Base-by-base conservation (phyloP, 1,140 invertebrate genomes). In the Drosophila rufa region DNA sequence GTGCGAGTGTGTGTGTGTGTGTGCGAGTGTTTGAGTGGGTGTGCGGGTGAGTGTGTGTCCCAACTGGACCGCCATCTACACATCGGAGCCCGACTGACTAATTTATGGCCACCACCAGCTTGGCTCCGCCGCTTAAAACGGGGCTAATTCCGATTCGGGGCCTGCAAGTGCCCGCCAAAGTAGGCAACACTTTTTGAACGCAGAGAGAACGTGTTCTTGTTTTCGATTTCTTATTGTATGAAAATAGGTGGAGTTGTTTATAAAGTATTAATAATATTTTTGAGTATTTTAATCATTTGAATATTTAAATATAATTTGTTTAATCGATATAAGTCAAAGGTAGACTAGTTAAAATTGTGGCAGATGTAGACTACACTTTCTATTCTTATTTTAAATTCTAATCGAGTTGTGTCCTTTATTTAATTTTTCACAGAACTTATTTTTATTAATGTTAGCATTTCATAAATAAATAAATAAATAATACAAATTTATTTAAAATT, bases 41-140 rank as follows among this genome's bases (percentile, higher is more conserved):
- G 46, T 71, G 61, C 40, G 33, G 36, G 40, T 22, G 51, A 73
- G 42, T 77, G 48, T 83, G 74, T 59, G 80, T 70, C 57, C 57
- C 75, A 60, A 69, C 75, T 80, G 70, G 77, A 65, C 80, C 60
- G 76, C 84, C 84, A 55, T 55, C 51, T 55, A 4, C 76, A 87
- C 83, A 70, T 87, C 57, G 76, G 51, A 69, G 60, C 30, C 59
- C 66, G 79, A 40, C 40, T 85, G 69, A 89, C 83, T 87, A 87
- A 87, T 87, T 87, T 87, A 87, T 87, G 82, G 82, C 71, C 84
- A 64, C 80, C 82, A 79, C 80, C 80, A 78, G 80, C 84, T 77
- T 71, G 67, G 51, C 66, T 50, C 45, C 73, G 76, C 81, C 75
- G 71, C 70, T 83, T 86, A 89, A 89, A 56, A 75, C 62, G 65